phyloP scores from a whole-genome alignment of 30 jellyfish, hydroid and myxozoan species.

The Aurelia aurita complex sp. Pacific region DNA sequence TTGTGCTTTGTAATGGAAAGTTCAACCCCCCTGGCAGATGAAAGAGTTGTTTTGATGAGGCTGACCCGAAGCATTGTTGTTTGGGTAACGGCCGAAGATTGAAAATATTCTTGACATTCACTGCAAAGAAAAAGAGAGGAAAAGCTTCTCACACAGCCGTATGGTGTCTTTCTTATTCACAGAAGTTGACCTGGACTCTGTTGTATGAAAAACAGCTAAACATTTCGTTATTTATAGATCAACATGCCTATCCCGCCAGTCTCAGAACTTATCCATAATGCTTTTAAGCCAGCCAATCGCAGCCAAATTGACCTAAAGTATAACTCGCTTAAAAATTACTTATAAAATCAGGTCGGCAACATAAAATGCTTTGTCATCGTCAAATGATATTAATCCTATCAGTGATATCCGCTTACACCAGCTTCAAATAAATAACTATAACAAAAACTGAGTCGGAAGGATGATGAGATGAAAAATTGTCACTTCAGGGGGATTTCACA shows the following conservation, averaged over 20 bases:
- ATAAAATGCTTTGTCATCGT: slow-evolving; percentile 2
- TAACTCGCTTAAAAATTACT: not conserved
- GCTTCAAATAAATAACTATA: slow-evolving; percentile 10
- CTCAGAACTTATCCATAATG: not conserved
- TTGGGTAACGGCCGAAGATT: not conserved
- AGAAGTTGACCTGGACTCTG: not conserved
- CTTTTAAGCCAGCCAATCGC: too few species aligned
- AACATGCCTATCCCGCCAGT: not conserved
- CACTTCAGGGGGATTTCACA: too few species aligned
- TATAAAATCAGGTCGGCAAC: slow-evolving; percentile 8
- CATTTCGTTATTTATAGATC: slow-evolving; percentile 1
- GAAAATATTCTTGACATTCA: not conserved
- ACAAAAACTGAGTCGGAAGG: too few species aligned
- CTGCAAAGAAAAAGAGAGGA: not conserved
- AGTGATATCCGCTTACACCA: slow-evolving; percentile 21
- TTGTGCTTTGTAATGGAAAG: too few species aligned
- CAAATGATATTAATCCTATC: not conserved
- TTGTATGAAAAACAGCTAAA: not conserved
- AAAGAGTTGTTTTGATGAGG: not conserved
- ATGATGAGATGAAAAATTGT: too few species aligned
- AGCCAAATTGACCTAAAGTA: too few species aligned
- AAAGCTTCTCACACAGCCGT: not conserved
- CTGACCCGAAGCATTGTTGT: not conserved
- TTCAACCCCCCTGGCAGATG: too few species aligned
- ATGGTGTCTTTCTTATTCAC: not conserved